Conservation (phyloP, 2,888 invertebrate genomes). For the Tuberolachnus salignus region DNA sequence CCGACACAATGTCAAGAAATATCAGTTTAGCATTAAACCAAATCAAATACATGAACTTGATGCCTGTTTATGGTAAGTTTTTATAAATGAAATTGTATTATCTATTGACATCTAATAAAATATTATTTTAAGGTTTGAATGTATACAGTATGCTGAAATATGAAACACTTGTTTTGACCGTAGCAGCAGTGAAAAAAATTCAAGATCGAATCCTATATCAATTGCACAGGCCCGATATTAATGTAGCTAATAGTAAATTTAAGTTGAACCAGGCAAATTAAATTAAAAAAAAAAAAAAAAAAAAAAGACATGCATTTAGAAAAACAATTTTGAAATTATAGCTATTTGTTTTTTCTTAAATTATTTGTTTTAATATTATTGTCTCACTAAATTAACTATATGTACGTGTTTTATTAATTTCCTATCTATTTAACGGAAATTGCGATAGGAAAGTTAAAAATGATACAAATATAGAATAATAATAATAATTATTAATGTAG, state of each 20-base stretch:
- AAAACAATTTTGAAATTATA: slow-evolving; percentile 14
- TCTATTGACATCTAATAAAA: background rate
- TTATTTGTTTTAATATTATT: background rate
- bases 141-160: slow-evolving; percentile 97
- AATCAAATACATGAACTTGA: slow-evolving; percentile 85
- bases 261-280: slow-evolving; percentile 52
- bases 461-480: background rate
- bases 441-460: background rate
- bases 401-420: too few relatives aligned
- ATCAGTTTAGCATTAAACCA: slow-evolving; percentile 80
- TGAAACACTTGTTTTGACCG: slow-evolving; percentile 86
- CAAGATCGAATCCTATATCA: slow-evolving; percentile 78
- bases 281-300: slow-evolving; percentile 18
- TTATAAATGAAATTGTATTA: background rate
- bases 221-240: slow-evolving; percentile 66
- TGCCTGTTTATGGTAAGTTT: slow-evolving; percentile 85
- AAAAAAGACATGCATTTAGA: background rate
- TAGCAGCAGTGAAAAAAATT: slow-evolving; percentile 81
- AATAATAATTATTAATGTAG: slow-evolving; percentile 25
- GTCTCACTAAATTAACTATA: too few relatives aligned
- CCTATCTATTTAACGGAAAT: background rate
- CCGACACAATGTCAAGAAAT: slow-evolving; percentile 86
- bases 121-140: slow-evolving; percentile 71
- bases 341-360: background rate
- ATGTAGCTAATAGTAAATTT: slow-evolving; percentile 58